Evolutionary conservation across 2,797 vertebrate genomes (phyloP).

Genomic region (Leptatherina wallacei): DNA sequence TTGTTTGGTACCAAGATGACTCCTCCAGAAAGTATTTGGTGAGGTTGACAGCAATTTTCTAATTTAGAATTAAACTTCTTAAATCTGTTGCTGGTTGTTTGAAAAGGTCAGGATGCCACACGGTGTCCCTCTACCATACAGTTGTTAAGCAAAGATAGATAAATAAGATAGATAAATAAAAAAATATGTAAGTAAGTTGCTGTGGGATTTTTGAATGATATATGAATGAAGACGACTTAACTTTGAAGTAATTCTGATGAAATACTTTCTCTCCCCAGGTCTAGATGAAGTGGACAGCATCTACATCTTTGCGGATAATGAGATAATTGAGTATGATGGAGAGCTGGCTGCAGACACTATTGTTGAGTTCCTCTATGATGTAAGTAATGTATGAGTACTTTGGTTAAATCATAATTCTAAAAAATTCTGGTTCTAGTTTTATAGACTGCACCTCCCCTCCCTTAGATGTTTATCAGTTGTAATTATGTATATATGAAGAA

Average conservation of each 20-base stretch:
- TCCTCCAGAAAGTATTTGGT: no score
- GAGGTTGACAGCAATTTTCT: not conserved
- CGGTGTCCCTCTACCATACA: not conserved
- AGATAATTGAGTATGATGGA: conserved; percentile 93
- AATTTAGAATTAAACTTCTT: not conserved
- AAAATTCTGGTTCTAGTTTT: not conserved
- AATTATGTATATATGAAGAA: not conserved
- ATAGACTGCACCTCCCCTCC: no score
- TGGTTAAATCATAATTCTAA: not conserved
- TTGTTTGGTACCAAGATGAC: no score
- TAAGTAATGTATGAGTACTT: conserved; percentile 65
- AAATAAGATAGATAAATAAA: no score
- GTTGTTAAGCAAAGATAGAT: not conserved
- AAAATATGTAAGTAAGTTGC: no score
- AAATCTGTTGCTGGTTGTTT: not conserved
- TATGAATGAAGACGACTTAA: not conserved
- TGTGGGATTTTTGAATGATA: not conserved
- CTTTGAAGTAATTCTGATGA: not conserved
- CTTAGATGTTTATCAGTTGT: not conserved
- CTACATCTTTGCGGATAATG: conserved; percentile 90
- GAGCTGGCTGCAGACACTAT: conserved; percentile 90
- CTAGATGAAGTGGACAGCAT: conserved; percentile 91
- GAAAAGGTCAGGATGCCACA: no score
- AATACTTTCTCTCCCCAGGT: conserved; percentile 73
- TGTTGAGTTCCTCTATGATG: conserved; percentile 93